Evolutionary conservation across 2,888 invertebrate species (phyloP).

Genomic region (Lithophane socia): DNA sequence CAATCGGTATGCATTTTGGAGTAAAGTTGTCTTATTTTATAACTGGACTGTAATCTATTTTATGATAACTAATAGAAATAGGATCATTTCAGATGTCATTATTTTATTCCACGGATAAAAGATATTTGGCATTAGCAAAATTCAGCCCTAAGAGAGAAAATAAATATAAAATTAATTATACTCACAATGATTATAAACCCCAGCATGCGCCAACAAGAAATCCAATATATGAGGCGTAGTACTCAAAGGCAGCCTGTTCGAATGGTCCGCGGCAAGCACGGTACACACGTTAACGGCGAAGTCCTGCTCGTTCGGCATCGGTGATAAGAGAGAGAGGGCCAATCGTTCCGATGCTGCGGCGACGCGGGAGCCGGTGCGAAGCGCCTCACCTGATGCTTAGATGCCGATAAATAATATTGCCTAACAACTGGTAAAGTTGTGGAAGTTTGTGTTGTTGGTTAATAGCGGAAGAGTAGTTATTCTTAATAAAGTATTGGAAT

Average conservation of each 20-base stretch:
- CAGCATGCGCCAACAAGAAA: slow-evolving; percentile 97
- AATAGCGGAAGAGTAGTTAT: slow-evolving; percentile 30
- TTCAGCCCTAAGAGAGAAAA: no score
- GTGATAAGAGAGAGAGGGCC: slow-evolving; percentile 97
- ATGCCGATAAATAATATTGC: slow-evolving; percentile 63
- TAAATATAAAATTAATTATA: slow-evolving; percentile 61
- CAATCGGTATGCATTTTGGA: no score
- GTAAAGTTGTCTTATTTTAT: no score
- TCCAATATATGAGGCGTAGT: slow-evolving; percentile 97
- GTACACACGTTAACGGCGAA: slow-evolving; percentile 99
- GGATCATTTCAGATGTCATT: no score
- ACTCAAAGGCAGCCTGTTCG: slow-evolving; percentile 95
- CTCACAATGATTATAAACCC: slow-evolving; percentile 97
- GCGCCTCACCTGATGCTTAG: slow-evolving; percentile 84
- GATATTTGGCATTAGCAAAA: no score
- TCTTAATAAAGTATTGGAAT: neutral
- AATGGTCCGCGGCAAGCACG: slow-evolving; percentile 97
- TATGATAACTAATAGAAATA: no score
- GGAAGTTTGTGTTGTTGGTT: neutral
- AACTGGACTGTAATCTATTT: no score
- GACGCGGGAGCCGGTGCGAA: slow-evolving; percentile 76
- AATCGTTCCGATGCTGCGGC: slow-evolving; percentile 93
- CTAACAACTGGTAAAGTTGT: slow-evolving; percentile 41
- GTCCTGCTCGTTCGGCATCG: slow-evolving; percentile 99
- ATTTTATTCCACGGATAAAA: no score